These are phyloP conservation scores for Lasiurus borealis DNA, from an alignment of 2,113 vertebrate species.

Conservation along the genomic window DNA sequence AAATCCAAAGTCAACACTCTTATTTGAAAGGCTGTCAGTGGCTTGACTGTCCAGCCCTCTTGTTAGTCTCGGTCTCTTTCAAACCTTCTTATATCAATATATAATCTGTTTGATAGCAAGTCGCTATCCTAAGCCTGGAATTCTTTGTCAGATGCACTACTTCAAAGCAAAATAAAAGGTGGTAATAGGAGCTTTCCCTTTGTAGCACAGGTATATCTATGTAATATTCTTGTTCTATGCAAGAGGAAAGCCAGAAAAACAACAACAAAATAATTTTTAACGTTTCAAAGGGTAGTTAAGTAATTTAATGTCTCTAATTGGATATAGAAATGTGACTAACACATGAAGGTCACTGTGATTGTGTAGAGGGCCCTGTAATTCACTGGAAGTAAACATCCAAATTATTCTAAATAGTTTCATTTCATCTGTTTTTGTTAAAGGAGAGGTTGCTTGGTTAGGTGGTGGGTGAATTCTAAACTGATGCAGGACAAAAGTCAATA, in stretches of 20 bases:
- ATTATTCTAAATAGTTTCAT: not conserved
- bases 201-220: not conserved
- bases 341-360: not conserved
- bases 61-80: not conserved
- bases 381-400: not conserved
- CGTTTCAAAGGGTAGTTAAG: not conserved
- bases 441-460: not conserved
- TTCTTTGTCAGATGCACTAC: not conserved
- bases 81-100: not conserved
- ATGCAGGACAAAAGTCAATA: not conserved
- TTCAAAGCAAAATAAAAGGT: not conserved
- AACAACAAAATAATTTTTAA: not conserved
- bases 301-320: not conserved
- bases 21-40: not conserved
- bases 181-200: not conserved
- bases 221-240: not conserved
- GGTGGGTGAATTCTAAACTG: not conserved
- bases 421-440: not conserved
- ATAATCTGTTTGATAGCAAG: not conserved
- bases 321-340: not conserved
- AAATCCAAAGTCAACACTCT: not conserved
- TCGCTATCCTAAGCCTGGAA: not conserved
- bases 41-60: rapidly evolving
- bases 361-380: rapidly evolving
- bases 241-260: not conserved